phyloP scores from a whole-genome alignment of 2,113 vertebrate genomes.

The Meleagris gallopavo region DNA sequence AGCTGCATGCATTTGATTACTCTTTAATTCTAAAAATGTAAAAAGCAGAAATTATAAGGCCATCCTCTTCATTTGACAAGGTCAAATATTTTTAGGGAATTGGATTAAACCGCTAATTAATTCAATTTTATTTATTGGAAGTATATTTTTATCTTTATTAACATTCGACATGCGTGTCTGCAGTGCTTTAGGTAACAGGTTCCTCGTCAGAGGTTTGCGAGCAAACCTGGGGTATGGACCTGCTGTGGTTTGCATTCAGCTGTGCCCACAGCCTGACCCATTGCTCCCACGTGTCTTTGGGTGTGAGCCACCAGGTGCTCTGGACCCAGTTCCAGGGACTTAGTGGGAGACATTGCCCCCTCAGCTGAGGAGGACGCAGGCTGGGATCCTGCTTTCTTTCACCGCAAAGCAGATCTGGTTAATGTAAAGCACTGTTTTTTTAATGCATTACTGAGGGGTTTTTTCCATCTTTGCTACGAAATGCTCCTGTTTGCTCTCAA shows the following conservation, averaged over 20 bases:
- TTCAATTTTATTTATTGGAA: conserved; percentile 71
- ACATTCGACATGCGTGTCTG: background rate
- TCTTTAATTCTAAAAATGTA: conserved; percentile 64
- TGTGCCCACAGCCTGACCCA: background rate
- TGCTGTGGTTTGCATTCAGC: background rate
- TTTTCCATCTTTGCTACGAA: background rate
- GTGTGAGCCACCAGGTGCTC: rapidly evolving
- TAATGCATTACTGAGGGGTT: background rate
- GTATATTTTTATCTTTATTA: conserved; percentile 66
- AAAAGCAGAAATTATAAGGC: conserved; percentile 69
- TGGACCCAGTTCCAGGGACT: background rate
- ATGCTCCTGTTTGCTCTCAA: background rate
- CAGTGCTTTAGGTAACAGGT: background rate
- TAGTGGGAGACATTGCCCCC: background rate
- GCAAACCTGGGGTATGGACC: background rate
- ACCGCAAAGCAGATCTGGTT: background rate
- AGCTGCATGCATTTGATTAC: conserved; percentile 58
- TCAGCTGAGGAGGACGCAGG: background rate
- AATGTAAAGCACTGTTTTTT: background rate
- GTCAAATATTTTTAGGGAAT: conserved; percentile 69
- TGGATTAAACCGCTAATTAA: conserved; percentile 72
- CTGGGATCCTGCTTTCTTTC: background rate
- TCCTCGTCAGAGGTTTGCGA: background rate
- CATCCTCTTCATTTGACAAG: conserved; percentile 63
- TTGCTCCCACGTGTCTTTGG: background rate